Percentiles rank a stretch among this genome's conserved stretches.
phyloP scores from a whole-genome alignment of 2,888 invertebrate species.

The Limnephilus marmoratus region DNA sequence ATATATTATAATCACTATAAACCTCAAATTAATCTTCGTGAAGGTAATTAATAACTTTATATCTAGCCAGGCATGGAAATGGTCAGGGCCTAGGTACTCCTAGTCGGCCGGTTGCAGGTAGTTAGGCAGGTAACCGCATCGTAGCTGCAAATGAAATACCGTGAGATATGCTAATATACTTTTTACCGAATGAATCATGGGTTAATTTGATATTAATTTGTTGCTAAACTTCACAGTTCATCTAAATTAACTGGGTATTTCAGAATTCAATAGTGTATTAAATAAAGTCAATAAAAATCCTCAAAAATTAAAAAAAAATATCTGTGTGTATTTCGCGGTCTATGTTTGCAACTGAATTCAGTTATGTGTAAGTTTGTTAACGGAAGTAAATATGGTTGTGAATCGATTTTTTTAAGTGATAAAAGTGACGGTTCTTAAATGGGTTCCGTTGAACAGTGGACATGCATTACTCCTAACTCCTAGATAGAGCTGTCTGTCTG shows the following conservation, averaged over 20 bases:
- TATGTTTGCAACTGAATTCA: too few species aligned
- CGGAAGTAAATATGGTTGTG: too few species aligned
- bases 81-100: background rate
- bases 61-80: background rate
- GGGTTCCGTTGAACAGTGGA: too few species aligned
- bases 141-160: slow-evolving; percentile 29
- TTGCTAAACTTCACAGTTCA: slow-evolving; percentile 49
- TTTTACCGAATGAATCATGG: slow-evolving; percentile 51
- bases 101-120: background rate
- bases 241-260: slow-evolving; percentile 13
- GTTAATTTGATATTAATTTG: slow-evolving; percentile 63
- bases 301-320: too few species aligned
- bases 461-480: too few species aligned
- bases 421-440: too few species aligned
- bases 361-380: too few species aligned
- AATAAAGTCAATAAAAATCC: too few species aligned
- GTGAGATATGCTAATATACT: slow-evolving; percentile 42
- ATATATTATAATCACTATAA: background rate
- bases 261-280: background rate
- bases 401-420: too few species aligned
- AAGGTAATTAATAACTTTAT: background rate
- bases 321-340: too few species aligned
- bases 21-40: background rate
- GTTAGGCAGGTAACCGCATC: background rate
- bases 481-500: too few species aligned